These are phyloP conservation scores for Stenichneumon culpator DNA, from an alignment of 2,888 invertebrate species.

Conservation along the genomic window DNA sequence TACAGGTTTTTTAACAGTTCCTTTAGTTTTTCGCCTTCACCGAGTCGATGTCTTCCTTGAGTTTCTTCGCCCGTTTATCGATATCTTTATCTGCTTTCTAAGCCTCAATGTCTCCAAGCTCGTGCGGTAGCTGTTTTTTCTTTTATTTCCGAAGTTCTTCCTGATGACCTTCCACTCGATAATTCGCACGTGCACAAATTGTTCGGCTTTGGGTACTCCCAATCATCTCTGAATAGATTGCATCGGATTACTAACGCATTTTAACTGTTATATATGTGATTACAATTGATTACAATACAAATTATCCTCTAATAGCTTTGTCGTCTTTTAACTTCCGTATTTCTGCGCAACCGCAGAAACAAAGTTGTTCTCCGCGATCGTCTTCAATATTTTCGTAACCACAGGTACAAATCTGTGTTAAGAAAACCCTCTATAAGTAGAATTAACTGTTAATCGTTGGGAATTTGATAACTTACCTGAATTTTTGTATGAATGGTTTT, in stretches of 20 bases:
- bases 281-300: neutral
- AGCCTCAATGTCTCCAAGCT: slow-evolving; percentile 3
- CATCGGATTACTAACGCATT: neutral
- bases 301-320: too few species aligned
- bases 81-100: slow-evolving; percentile 35
- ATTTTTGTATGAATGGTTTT: too few species aligned
- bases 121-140: neutral
- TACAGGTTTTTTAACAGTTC: too few species aligned
- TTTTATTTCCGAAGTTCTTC: neutral
- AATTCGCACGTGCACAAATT: neutral
- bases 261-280: neutral
- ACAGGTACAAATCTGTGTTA: too few species aligned
- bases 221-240: neutral
- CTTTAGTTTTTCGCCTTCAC: slow-evolving; percentile 64
- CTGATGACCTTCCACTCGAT: neutral
- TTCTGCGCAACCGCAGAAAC: too few species aligned
- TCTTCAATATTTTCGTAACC: too few species aligned
- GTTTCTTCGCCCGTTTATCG: slow-evolving; percentile 16
- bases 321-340: too few species aligned
- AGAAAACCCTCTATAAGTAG: too few species aligned
- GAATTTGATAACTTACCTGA: too few species aligned
- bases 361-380: too few species aligned
- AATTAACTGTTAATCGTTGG: too few species aligned
- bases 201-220: neutral
- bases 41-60: slow-evolving; percentile 59